Evolutionary conservation across 2,113 vertebrate species (phyloP), one percentile per base, ranked within the genome.

Genomic region (Saccopteryx bilineata): DNA sequence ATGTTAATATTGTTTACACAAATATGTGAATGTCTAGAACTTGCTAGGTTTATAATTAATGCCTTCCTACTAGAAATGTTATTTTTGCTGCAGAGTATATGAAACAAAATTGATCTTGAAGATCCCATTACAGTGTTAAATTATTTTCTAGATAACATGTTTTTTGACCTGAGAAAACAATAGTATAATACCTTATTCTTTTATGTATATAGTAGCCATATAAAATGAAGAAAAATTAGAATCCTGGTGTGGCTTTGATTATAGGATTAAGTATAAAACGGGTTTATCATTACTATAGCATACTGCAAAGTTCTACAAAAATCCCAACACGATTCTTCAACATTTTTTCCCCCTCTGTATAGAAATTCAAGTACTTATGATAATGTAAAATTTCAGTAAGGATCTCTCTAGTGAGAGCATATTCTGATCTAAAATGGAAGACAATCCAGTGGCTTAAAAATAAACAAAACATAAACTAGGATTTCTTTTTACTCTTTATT

Each of bases 51-150:
- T 98, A 87, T 98, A 98, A 98, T 97, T 96, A 98, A 98, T 96
- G 98, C 74, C 98, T 98, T 98, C 98, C 91, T 98, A 98, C 95
- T 98, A 98, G 98, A 98, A 98, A 98, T 97, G 96, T 98, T 98
- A 98, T 98, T 98, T 99, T 98, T 98, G 96, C 97, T 99, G 98
- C 97, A 98, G 96, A 98, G 87, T 98, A 97, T 98, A 98, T 98
- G 97, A 98, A 98, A 97, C 96, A 75, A 65, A 98, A 95, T 96
- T 97, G 96, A 98, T 98, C 95, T 97, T 97, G 84, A 97, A 87
- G 78, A 98, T 97, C 93, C 95, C 97, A 97, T 97, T 97, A 98
- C 96, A 97, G 97, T 97, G 95, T 98, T 98, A 97, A 91, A 86
- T 98, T 98, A 98, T 98, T 99, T 98, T 98, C 87, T 98, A 98